Conservation (phyloP, 2,113 vertebrate genomes). For the Pluvialis apricaria region DNA sequence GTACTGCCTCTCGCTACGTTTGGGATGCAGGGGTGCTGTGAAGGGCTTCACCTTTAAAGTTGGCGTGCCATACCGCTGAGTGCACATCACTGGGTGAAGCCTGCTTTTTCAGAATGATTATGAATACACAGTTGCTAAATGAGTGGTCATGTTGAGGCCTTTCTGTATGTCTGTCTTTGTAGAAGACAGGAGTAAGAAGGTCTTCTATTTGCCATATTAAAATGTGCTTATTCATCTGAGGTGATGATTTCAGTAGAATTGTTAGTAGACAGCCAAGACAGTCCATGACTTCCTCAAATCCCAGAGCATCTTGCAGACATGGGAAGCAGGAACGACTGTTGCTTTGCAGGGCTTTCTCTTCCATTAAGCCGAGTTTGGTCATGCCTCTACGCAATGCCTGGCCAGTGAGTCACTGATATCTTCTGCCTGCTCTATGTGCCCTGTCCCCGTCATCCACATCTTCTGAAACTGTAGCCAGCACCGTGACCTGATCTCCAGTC, state of each 20-base stretch:
- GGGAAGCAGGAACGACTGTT: not conserved
- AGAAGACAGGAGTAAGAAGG: not conserved
- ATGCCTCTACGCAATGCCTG: not conserved
- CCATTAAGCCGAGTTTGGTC: not conserved
- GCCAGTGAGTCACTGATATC: not conserved
- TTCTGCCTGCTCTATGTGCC: not conserved
- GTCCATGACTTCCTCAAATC: not conserved
- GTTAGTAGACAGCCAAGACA: not conserved
- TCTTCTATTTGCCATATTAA: not conserved
- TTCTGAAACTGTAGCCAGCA: not conserved
- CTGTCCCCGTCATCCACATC: not conserved
- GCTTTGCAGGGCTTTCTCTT: not conserved
- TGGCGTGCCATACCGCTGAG: not conserved
- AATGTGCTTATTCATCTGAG: not conserved
- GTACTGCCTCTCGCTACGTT: fast-evolving
- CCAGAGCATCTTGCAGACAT: not conserved
- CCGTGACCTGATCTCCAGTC: not conserved
- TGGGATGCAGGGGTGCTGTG: not conserved
- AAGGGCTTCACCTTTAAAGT: not conserved
- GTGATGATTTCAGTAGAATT: not conserved
- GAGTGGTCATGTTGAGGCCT: not conserved
- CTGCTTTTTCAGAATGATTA: not conserved
- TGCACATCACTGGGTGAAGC: not conserved
- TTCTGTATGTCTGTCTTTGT: slow-evolving; percentile 27
- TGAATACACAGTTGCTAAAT: not conserved